Evolutionary conservation across 1,140 invertebrate species (phyloP).

Genomic region (Brachionus sp.): DNA sequence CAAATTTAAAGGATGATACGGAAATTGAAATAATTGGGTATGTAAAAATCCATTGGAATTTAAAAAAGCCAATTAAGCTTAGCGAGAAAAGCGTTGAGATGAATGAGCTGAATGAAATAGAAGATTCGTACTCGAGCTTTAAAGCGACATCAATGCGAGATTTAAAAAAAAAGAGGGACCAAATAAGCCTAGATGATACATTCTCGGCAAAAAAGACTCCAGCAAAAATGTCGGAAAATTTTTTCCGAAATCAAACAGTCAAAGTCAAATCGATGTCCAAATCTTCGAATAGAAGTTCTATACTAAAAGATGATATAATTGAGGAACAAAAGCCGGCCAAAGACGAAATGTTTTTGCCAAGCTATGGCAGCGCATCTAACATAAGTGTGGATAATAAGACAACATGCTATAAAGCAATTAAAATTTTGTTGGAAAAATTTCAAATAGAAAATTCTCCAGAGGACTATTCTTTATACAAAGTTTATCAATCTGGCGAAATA

Average conservation of each 20-base stretch:
- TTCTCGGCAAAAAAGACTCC: background rate
- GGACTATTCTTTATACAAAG: slow-evolving; percentile 39
- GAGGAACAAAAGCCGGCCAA: background rate
- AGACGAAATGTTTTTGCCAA: slow-evolving; percentile 41
- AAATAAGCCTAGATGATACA: slow-evolving; percentile 21
- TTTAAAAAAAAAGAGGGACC: slow-evolving; percentile 18
- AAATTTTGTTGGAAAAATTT: slow-evolving; percentile 40
- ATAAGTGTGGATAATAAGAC: slow-evolving; percentile 21
- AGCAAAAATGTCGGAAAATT: background rate
- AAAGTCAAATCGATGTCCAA: slow-evolving; percentile 3
- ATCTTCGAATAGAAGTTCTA: background rate
- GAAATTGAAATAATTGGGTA: slow-evolving; percentile 10
- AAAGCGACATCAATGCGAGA: slow-evolving; percentile 22
- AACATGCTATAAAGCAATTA: slow-evolving; percentile 33
- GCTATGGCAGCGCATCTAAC: slow-evolving; percentile 28
- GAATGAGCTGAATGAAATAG: background rate
- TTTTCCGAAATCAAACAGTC: slow-evolving; percentile 34
- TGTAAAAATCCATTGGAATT: slow-evolving; percentile 40
- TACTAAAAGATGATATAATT: background rate
- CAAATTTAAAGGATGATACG: background rate
- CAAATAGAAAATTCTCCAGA: slow-evolving; percentile 13
- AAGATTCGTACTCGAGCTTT: background rate
- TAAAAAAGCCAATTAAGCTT: slow-evolving; percentile 38
- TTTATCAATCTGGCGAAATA: slow-evolving; percentile 16
- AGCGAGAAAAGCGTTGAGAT: background rate